Base-by-base conservation (phyloP, 1,140 invertebrate genomes). In the Varroa destructor region DNA sequence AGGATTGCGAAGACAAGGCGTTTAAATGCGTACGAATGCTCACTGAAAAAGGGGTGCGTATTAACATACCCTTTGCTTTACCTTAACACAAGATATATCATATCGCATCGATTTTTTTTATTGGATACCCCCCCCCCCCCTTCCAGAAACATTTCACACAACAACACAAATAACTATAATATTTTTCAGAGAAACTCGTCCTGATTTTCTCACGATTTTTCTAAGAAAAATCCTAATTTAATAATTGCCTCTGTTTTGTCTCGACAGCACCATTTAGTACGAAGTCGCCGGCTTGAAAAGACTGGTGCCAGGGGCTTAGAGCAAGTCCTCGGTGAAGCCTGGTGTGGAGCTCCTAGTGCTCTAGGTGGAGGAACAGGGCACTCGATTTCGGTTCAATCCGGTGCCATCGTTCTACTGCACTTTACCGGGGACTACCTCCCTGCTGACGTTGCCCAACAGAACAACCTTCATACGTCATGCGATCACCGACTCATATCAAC, bases 1-100 rank as follows among this genome's bases (percentile, higher is more conserved):
- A 83, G 82, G 43, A 79, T 80, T 40, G 80, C 84, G 12, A 83
- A 67, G 61, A 67, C 61, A 67, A 67, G 61, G 61, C 61, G 40
- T 67, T 67, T 67, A 67, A 67, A 46, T 67, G 61, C 61, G 40
- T 67, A 46, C 40, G 36, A 67, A n/a, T 40, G 10, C 37, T 67
- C 12, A 67, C 61, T 14, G 61, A 67, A 67, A 12, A 67, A 67
- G 61, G 61, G 61, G 61, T 67, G 46, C 12, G 61, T 37, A 14
- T 14, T 1, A 2, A 46, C 40, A 2, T 12, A 14, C 12, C 37
- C 40, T 67, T 40, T 43, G 61, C 14, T 67, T 67, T 12, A 40
- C 40, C 12, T 58, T 42, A 5, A 51, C 46, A 8, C 3, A 51
- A 51, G 8, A 5, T 3, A 51, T 51, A 8, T 3, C 46, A 51